phyloP scores from a whole-genome alignment of 2,888 invertebrate genomes.

The Tolmerus cingulatus region DNA sequence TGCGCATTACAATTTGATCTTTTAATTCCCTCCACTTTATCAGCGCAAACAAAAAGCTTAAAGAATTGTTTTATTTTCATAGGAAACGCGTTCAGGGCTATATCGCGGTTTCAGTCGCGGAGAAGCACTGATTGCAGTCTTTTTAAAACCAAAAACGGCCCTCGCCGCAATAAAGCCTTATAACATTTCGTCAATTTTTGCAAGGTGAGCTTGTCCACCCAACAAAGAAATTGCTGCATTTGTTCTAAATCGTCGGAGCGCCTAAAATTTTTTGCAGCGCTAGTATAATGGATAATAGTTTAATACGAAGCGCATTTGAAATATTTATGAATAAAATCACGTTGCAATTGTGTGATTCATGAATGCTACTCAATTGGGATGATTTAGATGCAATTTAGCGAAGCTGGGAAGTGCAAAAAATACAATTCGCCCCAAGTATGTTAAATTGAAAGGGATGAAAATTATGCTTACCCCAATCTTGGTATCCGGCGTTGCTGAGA shows the following conservation, averaged over 20 bases:
- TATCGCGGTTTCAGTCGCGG: neutral
- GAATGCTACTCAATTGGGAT: neutral
- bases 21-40: too few relatives aligned
- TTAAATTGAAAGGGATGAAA: neutral
- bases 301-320: neutral
- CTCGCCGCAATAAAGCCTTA: neutral
- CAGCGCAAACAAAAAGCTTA: too few relatives aligned
- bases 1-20: too few relatives aligned
- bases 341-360: neutral
- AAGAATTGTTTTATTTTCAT: too few relatives aligned
- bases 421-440: neutral
- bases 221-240: neutral
- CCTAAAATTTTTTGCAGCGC: neutral
- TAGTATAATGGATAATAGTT: neutral
- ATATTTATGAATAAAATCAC: neutral
- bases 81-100: too few relatives aligned
- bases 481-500: conserved; percentile 87
- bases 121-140: neutral
- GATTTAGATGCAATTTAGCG: neutral
- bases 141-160: neutral
- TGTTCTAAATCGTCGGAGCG: neutral
- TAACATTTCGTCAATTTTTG: neutral
- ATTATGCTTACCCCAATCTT: conserved; percentile 79
- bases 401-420: neutral
- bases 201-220: neutral